Base-by-base conservation (phyloP, 2,888 invertebrate genomes). In the Xanthia togata region DNA sequence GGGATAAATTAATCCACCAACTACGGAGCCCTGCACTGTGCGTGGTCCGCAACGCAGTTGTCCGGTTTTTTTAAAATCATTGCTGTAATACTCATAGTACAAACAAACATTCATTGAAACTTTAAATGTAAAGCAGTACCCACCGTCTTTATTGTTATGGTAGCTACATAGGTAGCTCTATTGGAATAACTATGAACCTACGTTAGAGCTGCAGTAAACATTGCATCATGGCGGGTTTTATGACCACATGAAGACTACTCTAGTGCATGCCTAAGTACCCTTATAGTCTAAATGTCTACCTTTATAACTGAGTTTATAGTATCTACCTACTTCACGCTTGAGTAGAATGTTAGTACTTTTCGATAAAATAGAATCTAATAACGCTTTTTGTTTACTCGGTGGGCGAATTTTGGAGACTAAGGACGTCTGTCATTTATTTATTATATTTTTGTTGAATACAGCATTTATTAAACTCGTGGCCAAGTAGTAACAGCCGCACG, bases 141-240 rank as follows among this genome's bases (percentile, higher is more conserved):
- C 53, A 59, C 44, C 26, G 41, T 60, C 71, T 80, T 70, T 50
- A 67, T 67, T 62, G 41, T 70, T 55, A 65, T 20, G 17, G 14
- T 53, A 67, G 35, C 59, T 72, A 44, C 17, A 41, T 60, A 72
- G 41, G 35, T 70, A 64, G 20, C 38, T 73, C 70, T 71, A 70
- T 72, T 70, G 65, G 38, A 72, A 81, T 81, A 85, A 74, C 75
- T 62, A 73, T 47, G 69, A 73, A 57, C 72, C 35, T 41, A 74
- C 60, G 85, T 76, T 35, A 75, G 55, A 72, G 82, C 11, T 67
- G 78, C 72, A 59, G 62, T 85, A 85, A 82, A 85, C 85, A 67
- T 67, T 76, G 85, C 85, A 82, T 82, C 72, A 85, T 72, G 65
- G 53, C 59, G 44, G 41, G 65, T 75, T 82, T 82, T 85, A 82